Evolutionary conservation across 2,797 vertebrate species (phyloP).

Genomic region (Arremon aurantiirostris): DNA sequence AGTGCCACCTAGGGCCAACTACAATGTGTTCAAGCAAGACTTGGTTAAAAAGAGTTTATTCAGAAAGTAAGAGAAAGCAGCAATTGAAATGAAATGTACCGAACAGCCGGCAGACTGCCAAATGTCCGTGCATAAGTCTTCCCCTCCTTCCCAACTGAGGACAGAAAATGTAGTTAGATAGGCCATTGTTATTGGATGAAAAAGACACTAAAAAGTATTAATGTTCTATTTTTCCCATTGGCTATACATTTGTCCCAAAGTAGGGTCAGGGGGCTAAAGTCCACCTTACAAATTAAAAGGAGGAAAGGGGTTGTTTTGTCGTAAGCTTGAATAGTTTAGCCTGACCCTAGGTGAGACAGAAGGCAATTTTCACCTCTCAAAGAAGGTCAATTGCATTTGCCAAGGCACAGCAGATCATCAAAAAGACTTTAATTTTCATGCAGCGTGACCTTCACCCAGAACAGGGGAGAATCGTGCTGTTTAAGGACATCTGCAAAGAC

Average conservation of each 20-base stretch:
- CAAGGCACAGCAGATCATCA: neutral
- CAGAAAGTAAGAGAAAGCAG: slow-evolving; percentile 12
- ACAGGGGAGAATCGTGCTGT: neutral
- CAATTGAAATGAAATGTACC: neutral
- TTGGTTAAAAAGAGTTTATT: slow-evolving; percentile 50
- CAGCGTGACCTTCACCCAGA: neutral
- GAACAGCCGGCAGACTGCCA: neutral
- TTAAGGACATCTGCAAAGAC: neutral
- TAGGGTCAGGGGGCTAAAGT: neutral
- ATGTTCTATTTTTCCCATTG: neutral
- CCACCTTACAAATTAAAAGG: neutral
- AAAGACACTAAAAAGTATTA: neutral
- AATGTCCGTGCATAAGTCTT: neutral
- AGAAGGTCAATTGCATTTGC: neutral
- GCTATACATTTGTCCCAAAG: neutral
- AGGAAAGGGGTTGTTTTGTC: neutral
- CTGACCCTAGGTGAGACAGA: neutral
- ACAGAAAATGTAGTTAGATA: neutral
- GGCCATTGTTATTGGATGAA: neutral
- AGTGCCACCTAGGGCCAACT: neutral
- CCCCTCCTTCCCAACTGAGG: neutral
- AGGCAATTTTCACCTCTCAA: neutral
- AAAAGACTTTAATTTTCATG: neutral
- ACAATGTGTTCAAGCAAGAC: neutral
- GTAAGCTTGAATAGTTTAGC: neutral